phyloP scores from a whole-genome alignment of 2,113 vertebrate genomes.

The Anarrhichthys ocellatus region DNA sequence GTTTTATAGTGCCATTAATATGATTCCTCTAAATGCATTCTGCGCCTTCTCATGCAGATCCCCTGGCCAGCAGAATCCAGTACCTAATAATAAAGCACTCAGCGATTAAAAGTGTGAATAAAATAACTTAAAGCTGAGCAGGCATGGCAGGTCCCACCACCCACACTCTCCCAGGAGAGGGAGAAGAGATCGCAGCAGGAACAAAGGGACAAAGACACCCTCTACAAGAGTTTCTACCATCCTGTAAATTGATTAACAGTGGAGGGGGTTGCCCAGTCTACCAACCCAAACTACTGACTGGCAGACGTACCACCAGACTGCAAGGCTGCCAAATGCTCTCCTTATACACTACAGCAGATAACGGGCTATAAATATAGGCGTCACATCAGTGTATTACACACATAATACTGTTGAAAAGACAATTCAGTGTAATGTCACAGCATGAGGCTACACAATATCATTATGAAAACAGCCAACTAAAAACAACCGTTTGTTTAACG shows the following conservation, averaged over 20 bases:
- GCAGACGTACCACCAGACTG: slow-evolving; percentile 67
- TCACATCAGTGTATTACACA: slow-evolving; percentile 42
- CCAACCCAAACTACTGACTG: slow-evolving; percentile 72
- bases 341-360: slow-evolving; percentile 46
- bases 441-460: slow-evolving; percentile 17
- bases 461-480: slow-evolving; percentile 8
- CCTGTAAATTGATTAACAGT: slow-evolving; percentile 84
- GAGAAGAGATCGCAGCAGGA: slow-evolving; percentile 71
- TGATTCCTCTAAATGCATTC: slow-evolving; percentile 83
- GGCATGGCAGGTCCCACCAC: slow-evolving; percentile 80
- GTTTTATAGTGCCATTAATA: slow-evolving; percentile 84
- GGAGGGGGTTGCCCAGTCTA: slow-evolving; percentile 62
- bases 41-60: slow-evolving; percentile 78
- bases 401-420: slow-evolving; percentile 52
- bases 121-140: slow-evolving; percentile 84
- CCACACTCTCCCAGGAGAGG: slow-evolving; percentile 81
- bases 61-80: slow-evolving; percentile 79
- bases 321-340: slow-evolving; percentile 63
- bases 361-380: slow-evolving; percentile 42
- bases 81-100: slow-evolving; percentile 87
- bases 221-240: slow-evolving; percentile 79
- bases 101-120: slow-evolving; percentile 87
- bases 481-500: slow-evolving; percentile 5
- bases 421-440: slow-evolving; percentile 44
- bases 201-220: slow-evolving; percentile 84